Evolutionary conservation across 2,797 vertebrate species (phyloP), one percentile per base, ranked within the genome.

Genomic region (Valencia hispanica): DNA sequence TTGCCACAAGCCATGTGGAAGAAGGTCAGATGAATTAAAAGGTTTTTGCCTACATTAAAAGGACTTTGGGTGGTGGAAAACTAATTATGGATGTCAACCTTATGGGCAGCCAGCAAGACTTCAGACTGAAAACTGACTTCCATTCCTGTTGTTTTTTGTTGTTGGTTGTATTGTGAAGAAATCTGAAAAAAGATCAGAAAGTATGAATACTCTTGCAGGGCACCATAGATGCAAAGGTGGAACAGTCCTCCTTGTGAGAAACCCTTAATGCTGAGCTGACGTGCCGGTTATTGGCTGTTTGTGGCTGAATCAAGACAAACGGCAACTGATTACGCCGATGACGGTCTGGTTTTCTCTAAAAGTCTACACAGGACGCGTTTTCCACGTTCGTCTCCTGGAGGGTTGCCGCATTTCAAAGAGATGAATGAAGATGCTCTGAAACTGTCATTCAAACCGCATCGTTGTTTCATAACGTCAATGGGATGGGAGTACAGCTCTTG

Each of bases 371-470:
- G 85, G 84, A 84, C 79, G 66, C 2, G 2, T 75, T 61, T 51
- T 74, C 66, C 77, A 70, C 70, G 48, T 34, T 36, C 3, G n/a
- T 74, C 75, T 76, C 51, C 10, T 0, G 0, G 70, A 81, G 82
- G 68, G 69, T 79, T 66, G 79, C 51, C 53, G 61, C 27, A 8
- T 73, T 75, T 89, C 69, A 77, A 77, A 77, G 10, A 77, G 72
- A 82, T 80, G 83, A 87, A 89, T 80, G 80, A 25, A 81, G 84
- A 70, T 71, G 51, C 75, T 81, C 77, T 73, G 76, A 81, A 87
- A 88, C 86, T 88, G 87, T 84, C 84, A 70, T 77, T 85, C 51
- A n/a, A 81, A 85, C 82, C 82, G 6, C 85, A 80, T 11, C 6
- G 34, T 14, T 27, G 1, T 81, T 80, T 89, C 75, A 81, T 47